phyloP scores from a whole-genome alignment of 2,888 invertebrate species.

The Beris morrisii region DNA sequence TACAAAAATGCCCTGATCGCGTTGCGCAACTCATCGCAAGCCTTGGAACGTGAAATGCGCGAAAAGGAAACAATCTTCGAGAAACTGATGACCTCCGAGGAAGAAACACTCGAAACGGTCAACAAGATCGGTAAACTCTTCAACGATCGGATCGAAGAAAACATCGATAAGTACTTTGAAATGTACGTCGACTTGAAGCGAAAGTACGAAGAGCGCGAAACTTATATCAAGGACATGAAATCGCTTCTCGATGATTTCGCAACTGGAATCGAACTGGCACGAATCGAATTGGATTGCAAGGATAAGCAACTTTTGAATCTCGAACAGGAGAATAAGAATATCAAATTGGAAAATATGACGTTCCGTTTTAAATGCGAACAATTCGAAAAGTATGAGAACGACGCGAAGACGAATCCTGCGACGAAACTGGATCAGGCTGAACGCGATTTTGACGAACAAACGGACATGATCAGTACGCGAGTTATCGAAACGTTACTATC shows the following conservation, averaged over 20 bases:
- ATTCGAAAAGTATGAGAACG: constrained; percentile 33
- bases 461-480: constrained; percentile 35
- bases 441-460: constrained; percentile 32
- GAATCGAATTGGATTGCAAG: constrained; percentile 54
- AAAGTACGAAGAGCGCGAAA: constrained; percentile 54
- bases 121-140: constrained; percentile 57
- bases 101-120: constrained; percentile 55
- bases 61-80: constrained; percentile 54
- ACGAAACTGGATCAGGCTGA: constrained; percentile 34
- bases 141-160: constrained; percentile 55
- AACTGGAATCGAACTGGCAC: constrained; percentile 54
- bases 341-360: constrained; percentile 54
- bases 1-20: constrained; percentile 47
- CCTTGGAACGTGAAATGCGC: constrained; percentile 53
- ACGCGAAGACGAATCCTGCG: constrained; percentile 16
- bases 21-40: constrained; percentile 49
- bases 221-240: constrained; percentile 56
- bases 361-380: constrained; percentile 45
- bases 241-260: constrained; percentile 55
- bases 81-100: constrained; percentile 54
- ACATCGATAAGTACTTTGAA: constrained; percentile 53
- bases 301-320: constrained; percentile 50
- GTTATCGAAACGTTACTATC: constrained; percentile 39
- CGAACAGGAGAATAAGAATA: constrained; percentile 53
- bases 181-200: constrained; percentile 53